Evolutionary conservation across 2,888 invertebrate genomes (phyloP).

Genomic region (Pollenia griseotomentosa): DNA sequence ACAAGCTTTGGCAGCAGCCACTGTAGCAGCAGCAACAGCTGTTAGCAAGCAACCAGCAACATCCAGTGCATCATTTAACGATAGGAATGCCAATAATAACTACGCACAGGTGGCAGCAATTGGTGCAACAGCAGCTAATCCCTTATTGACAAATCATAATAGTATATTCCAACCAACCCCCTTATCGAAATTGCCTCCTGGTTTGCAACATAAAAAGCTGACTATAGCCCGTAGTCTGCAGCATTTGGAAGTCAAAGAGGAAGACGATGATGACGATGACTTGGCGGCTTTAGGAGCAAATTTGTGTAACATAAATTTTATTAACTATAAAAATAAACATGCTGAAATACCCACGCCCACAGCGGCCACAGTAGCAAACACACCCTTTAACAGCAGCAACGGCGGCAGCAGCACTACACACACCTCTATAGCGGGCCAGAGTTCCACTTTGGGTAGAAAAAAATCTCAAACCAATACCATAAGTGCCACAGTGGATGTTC

Average conservation of each 20-base stretch:
- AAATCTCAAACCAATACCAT: slow-evolving; percentile 72
- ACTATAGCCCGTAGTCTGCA: slow-evolving; percentile 97
- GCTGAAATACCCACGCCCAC: slow-evolving; percentile 79
- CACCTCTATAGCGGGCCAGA: slow-evolving; percentile 65
- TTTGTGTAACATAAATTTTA: slow-evolving; percentile 88
- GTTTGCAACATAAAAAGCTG: slow-evolving; percentile 96
- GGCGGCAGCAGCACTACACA: slow-evolving; percentile 57
- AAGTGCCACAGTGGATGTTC: slow-evolving; percentile 73
- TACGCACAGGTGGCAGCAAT: slow-evolving; percentile 34
- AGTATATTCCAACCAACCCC: slow-evolving; percentile 90
- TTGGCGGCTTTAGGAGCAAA: slow-evolving; percentile 97
- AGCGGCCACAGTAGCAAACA: slow-evolving; percentile 72
- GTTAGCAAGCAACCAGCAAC: slow-evolving; percentile 81
- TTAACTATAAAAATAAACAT: slow-evolving; percentile 92
- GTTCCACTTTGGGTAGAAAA: slow-evolving; percentile 65
- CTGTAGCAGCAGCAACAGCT: slow-evolving; percentile 86
- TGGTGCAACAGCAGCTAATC: slow-evolving; percentile 88
- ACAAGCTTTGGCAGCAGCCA: slow-evolving; percentile 86
- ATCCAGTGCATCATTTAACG: slow-evolving; percentile 82
- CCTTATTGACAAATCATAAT: slow-evolving; percentile 85
- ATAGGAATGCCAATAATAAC: slow-evolving; percentile 57
- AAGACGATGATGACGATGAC: slow-evolving; percentile 97
- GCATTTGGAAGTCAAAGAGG: slow-evolving; percentile 97
- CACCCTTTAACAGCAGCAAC: slow-evolving; percentile 74
- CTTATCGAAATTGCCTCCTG: slow-evolving; percentile 93